Evolutionary conservation across 2,797 vertebrate genomes (phyloP), one percentile per base, ranked within the genome.

Genomic region (Orestias chungarensis): DNA sequence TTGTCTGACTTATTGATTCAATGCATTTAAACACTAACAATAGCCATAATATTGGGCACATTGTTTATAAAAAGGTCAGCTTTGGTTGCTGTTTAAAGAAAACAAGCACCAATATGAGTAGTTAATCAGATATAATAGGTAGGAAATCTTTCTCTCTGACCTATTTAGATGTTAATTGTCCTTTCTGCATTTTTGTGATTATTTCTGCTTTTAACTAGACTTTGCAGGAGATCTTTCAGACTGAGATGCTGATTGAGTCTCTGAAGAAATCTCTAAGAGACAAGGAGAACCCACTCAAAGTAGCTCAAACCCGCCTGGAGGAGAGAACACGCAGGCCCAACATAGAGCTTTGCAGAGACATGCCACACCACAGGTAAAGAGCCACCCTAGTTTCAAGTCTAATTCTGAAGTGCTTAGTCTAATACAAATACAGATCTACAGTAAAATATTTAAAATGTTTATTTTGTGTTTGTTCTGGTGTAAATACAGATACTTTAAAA

Each of bases 241-340:
- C 95, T 0, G 96, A 99, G 90, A 95, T 95, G 87, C 92, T 95
- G 70, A 96, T 97, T 9, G 96, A 96, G 69, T 93, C 93, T 33
- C 87, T 99, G 78, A 96, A 87, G 74, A 97, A 94, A 84, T 95
- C 96, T 69, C 93, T 99, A 70, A 90, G 88, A 76, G 97, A 98
- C 73, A 99, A 98, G 74, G 95, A 92, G 27, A 85, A 87, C 59
- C 95, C 95, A 0, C 79, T 99, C 62, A 98, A 96, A 88, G 96
- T 99, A 79, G 97, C 97, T 5, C 97, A 99, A 75, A 99, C 97
- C 0, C 90, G 96, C 2, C 89, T 99, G 85, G 97, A 98, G 0
- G 96, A 98, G 80, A 95, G 97, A 46, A 96, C 94, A 0, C 90
- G 95, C 71, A 94, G 97, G 82, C 96, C 97, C 6, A 96, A 97